phyloP scores from a whole-genome alignment of 2,888 invertebrate species.

The Gymnocheta viridis region DNA sequence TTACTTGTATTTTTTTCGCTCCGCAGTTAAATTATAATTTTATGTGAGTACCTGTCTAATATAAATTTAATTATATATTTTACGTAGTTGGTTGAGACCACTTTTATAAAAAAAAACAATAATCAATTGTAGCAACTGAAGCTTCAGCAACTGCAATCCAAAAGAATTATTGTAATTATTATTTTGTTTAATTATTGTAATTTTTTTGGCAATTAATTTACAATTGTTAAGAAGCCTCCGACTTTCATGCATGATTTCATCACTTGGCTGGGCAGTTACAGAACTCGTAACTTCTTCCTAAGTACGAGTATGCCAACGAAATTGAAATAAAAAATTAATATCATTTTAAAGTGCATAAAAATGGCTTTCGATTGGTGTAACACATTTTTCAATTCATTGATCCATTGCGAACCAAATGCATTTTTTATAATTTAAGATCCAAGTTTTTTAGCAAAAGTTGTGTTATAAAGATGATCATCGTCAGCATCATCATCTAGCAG shows the following conservation, averaged over 20 bases:
- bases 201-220: neutral
- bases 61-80: constrained; percentile 33
- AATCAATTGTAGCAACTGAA: constrained; percentile 27
- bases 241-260: neutral
- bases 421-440: too few relatives aligned
- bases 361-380: too few relatives aligned
- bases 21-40: constrained; percentile 33
- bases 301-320: too few relatives aligned
- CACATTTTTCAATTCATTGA: too few relatives aligned
- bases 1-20: constrained; percentile 39
- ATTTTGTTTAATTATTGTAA: neutral
- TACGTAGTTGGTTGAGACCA: constrained; percentile 23
- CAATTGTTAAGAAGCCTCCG: neutral
- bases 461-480: too few relatives aligned
- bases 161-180: neutral
- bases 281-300: neutral
- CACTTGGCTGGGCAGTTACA: too few relatives aligned
- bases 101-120: constrained; percentile 28
- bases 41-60: constrained; percentile 40
- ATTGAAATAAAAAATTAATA: too few relatives aligned
- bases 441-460: too few relatives aligned
- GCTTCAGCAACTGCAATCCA: neutral
- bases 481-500: too few relatives aligned
- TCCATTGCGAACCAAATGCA: too few relatives aligned
- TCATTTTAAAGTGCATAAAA: too few relatives aligned